phyloP scores from a whole-genome alignment of 2,888 invertebrate genomes.

The Plebejus anna region DNA sequence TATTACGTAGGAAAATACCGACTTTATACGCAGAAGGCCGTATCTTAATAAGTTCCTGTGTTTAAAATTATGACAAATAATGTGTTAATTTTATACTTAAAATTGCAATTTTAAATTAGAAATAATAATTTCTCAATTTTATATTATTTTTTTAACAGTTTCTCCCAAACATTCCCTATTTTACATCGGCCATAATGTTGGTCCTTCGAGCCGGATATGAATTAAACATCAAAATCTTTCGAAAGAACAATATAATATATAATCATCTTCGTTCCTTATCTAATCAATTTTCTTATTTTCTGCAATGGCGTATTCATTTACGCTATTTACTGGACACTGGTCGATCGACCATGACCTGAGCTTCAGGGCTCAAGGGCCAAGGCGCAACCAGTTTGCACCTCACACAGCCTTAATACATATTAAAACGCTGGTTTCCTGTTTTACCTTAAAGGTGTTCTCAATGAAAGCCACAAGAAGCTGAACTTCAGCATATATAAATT shows the following conservation, averaged over 20 bases:
- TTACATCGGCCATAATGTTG: background rate
- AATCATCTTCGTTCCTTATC: background rate
- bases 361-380: slow-evolving; percentile 28
- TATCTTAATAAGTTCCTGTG: slow-evolving; percentile 12
- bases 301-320: slow-evolving; percentile 31
- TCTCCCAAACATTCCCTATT: background rate
- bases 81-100: background rate
- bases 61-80: background rate
- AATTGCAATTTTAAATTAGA: background rate
- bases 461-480: background rate
- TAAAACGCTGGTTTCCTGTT: slow-evolving; percentile 12
- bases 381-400: slow-evolving; percentile 34
- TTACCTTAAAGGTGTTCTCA: background rate
- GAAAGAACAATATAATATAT: no score
- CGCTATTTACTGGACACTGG: slow-evolving; percentile 38
- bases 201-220: background rate
- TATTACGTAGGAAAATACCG: background rate
- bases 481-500: background rate
- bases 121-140: background rate
- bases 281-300: background rate
- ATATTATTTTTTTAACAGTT: background rate
- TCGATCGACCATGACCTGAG: slow-evolving; percentile 48
- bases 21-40: background rate
- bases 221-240: no score
- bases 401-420: slow-evolving; percentile 16